Conservation (phyloP, 2,113 vertebrate genomes). For the Pteronura brasiliensis region DNA sequence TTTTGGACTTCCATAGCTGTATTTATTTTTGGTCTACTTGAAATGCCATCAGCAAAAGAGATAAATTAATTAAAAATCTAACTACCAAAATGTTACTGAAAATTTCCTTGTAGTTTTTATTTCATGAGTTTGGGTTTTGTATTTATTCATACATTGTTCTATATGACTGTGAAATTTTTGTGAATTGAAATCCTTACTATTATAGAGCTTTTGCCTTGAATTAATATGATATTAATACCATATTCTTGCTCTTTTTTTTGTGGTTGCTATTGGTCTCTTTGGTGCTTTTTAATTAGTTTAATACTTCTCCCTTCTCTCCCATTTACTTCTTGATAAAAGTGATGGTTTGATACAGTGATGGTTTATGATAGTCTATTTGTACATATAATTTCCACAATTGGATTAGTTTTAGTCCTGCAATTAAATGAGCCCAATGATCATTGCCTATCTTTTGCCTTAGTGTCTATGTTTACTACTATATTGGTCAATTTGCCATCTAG, state of each 20-base stretch:
- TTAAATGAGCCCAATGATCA: neutral
- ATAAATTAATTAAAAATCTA: neutral
- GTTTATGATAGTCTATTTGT: neutral
- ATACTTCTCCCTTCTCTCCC: neutral
- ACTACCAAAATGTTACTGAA: neutral
- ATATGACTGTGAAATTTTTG: neutral
- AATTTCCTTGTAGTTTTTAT: neutral
- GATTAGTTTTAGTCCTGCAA: neutral
- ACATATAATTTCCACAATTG: neutral
- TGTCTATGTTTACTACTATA: neutral
- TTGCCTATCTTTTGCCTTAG: neutral
- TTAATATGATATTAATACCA: neutral
- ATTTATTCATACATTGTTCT: neutral
- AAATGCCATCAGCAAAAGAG: neutral
- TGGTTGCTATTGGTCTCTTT: neutral
- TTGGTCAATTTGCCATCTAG: neutral
- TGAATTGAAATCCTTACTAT: neutral
- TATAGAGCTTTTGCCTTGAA: neutral
- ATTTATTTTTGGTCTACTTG: neutral
- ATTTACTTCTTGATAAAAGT: neutral
- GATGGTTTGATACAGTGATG: neutral
- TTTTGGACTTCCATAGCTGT: neutral
- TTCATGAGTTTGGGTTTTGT: neutral
- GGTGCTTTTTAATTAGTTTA: neutral
- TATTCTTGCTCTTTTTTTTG: neutral